Evolutionary conservation across 2,888 invertebrate genomes (phyloP), one percentile per base, ranked within the genome.

Genomic region (Timema cristinae): DNA sequence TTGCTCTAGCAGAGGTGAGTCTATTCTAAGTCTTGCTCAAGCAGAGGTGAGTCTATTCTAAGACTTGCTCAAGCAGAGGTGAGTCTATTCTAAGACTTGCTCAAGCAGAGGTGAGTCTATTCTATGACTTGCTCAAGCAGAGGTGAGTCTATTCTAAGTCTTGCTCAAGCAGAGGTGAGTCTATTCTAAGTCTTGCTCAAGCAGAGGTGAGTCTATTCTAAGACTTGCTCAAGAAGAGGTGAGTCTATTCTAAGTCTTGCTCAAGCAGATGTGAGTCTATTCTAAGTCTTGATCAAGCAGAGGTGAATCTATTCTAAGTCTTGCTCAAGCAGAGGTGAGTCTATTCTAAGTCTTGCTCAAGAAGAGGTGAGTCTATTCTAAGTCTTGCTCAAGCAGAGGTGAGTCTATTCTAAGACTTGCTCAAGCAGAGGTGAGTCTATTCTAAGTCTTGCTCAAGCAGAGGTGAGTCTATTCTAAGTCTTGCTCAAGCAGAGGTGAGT

Each of bases 1-100:
- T 96, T 61, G 90, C 95, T 5, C 91, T 91, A 79, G 86, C 94
- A 0, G 93, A 75, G 94, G 95, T 78, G 91, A 93, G 0, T 84
- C 89, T 68, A 89, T 93, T 70, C 82, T 96, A 7, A 85, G 95
- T 73, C 84, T 96, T 61, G 90, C 95, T 5, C 91, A 91, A 79
- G 86, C 94, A 0, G 93, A 75, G 94, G 95, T 78, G 91, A 93
- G 0, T 84, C 89, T 68, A 89, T 93, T 70, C 82, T 96, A 7
- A 85, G 95, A 73, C 84, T 96, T 61, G 90, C 95, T 5, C 91
- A 91, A 79, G 86, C 94, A 0, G 93, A 75, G 94, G 95, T 78
- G 91, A 93, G 0, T 84, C 89, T 68, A 89, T 93, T 70, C 82
- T 96, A 7, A 85, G 95, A 73, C 84, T 96, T 61, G 90, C 95